Evolutionary conservation across 1,140 invertebrate species (phyloP).

Genomic region (Magallana angulata): DNA sequence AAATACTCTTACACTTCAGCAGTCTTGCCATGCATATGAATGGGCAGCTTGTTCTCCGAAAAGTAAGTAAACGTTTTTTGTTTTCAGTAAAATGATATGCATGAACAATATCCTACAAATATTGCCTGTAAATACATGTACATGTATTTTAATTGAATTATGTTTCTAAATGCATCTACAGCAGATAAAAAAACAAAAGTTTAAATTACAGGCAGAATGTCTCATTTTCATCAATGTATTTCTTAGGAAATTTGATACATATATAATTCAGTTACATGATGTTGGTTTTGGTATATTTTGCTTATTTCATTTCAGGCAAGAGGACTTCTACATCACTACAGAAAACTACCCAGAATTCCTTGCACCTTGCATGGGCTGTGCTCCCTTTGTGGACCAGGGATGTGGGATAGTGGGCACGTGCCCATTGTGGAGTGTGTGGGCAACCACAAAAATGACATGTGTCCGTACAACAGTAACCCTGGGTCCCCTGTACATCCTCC

Average conservation of each 20-base stretch:
- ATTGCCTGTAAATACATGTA: no score
- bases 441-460: constrained; percentile 69
- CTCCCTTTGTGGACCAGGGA: constrained; percentile 91
- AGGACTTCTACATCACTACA: constrained; percentile 93
- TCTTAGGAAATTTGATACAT: no score
- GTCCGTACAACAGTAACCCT: constrained; percentile 72
- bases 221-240: no score
- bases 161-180: no score
- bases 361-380: constrained; percentile 93
- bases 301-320: constrained; percentile 84
- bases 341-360: constrained; percentile 90
- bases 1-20: constrained; percentile 96
- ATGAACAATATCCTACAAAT: no score
- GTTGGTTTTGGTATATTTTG: no score
- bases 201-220: no score
- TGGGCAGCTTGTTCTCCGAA: constrained; percentile 91
- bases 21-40: constrained; percentile 98
- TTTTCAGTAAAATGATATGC: no score
- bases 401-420: constrained; percentile 93
- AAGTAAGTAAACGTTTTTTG: constrained; percentile 79
- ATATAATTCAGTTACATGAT: no score
- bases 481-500: constrained; percentile 41
- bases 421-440: constrained; percentile 79
- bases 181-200: no score
- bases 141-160: no score